Conservation (phyloP, 2,113 vertebrate species). For the Phyllopteryx taeniolatus region DNA sequence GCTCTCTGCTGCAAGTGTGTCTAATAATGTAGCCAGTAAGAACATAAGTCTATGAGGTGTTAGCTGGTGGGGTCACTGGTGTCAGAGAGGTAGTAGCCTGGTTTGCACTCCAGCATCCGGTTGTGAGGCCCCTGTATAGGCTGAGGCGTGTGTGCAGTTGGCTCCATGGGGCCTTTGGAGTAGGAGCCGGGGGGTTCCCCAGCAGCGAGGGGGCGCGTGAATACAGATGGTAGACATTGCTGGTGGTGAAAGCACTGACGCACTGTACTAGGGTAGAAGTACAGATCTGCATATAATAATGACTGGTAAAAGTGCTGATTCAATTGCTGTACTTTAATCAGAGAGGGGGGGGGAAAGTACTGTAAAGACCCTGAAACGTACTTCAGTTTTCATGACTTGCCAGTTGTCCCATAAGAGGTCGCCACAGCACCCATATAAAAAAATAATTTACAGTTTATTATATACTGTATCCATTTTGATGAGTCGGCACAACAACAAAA, state of each 20-base stretch:
- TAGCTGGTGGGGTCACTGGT: neutral
- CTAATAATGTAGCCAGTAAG: neutral
- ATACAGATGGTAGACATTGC: slow-evolving; percentile 26
- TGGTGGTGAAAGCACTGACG: neutral
- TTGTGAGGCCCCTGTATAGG: slow-evolving; percentile 42
- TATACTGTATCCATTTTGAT: neutral
- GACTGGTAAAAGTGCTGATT: neutral
- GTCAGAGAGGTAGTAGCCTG: slow-evolving; percentile 11
- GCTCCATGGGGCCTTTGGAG: slow-evolving; percentile 44
- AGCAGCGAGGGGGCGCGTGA: slow-evolving; percentile 21
- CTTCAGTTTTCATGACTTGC: neutral
- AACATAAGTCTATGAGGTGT: neutral
- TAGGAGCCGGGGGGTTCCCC: slow-evolving; percentile 51
- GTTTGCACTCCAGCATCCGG: slow-evolving; percentile 61
- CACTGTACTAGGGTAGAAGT: slow-evolving; percentile 1
- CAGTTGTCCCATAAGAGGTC: neutral
- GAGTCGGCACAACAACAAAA: neutral
- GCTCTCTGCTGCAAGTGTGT: neutral
- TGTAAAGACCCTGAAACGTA: no score
- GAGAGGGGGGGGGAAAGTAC: no score
- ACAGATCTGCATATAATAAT: neutral
- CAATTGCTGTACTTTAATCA: no score
- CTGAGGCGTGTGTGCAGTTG: slow-evolving; percentile 58
- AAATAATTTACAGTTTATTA: no score
- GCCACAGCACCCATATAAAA: neutral